A percentile compares a stretch with the other conserved stretches of the same genome.
Evolutionary conservation across 64 coral and sea anemone genomes (phyloP).

Genomic region (Trachythela sp.): DNA sequence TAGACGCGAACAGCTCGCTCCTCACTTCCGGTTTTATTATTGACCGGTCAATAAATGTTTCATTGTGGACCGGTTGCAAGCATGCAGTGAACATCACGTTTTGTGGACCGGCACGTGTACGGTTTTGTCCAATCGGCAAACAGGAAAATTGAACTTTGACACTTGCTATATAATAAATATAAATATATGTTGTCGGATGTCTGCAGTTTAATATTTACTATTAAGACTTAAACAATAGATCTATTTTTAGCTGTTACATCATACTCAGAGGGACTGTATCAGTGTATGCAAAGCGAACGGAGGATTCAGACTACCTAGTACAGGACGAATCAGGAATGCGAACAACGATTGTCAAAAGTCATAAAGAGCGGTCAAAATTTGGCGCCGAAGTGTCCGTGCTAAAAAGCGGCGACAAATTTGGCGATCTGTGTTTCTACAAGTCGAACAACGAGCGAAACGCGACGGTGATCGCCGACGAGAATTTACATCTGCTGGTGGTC

Average conservation of each 20-base stretch:
- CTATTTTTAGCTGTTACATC: constrained; percentile 9
- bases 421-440: constrained; percentile 21
- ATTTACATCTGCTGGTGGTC: background rate
- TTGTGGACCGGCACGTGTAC: too few species aligned
- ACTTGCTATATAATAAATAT: too few species aligned
- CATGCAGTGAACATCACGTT: too few species aligned
- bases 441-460: background rate
- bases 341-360: background rate
- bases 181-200: too few species aligned
- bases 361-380: background rate
- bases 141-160: too few species aligned
- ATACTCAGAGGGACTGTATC: background rate
- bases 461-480: background rate
- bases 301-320: background rate
- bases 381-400: background rate
- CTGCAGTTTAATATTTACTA: too few species aligned
- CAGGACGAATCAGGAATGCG: background rate
- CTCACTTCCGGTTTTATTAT: too few species aligned
- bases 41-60: too few species aligned
- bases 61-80: too few species aligned
- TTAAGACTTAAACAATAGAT: too few species aligned
- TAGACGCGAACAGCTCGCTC: too few species aligned
- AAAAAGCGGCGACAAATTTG: constrained; percentile 27
- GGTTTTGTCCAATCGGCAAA: too few species aligned
- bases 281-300: background rate